These are phyloP conservation scores for Drosophila helvetica DNA, from an alignment of 2,888 invertebrate genomes.

Conservation along the genomic window DNA sequence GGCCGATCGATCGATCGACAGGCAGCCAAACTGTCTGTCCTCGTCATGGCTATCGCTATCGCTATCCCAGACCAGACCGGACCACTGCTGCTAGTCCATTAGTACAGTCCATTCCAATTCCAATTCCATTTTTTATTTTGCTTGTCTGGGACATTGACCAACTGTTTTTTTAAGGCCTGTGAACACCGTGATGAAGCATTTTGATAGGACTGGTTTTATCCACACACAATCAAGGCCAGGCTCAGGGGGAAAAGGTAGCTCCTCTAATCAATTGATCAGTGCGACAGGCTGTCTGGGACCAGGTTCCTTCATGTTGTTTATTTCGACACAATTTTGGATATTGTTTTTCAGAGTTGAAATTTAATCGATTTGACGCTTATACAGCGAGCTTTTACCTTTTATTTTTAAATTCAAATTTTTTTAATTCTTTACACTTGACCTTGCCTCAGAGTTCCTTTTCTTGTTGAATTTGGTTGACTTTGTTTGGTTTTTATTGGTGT, in stretches of 20 bases:
- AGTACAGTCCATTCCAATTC: conserved; percentile 39
- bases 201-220: conserved; percentile 34
- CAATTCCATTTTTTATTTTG: conserved; percentile 19
- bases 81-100: conserved; percentile 61
- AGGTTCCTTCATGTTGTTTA: not conserved
- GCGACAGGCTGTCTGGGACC: conserved; percentile 53
- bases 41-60: conserved; percentile 33
- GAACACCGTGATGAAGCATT: conserved; percentile 65
- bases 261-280: conserved; percentile 50
- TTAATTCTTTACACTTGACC: conserved; percentile 35
- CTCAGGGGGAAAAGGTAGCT: conserved; percentile 37
- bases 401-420: not conserved
- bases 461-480: conserved; percentile 26
- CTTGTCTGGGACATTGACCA: conserved; percentile 66
- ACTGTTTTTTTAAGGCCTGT: conserved; percentile 58
- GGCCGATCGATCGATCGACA: conserved; percentile 68
- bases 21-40: conserved; percentile 17
- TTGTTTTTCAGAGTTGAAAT: not conserved
- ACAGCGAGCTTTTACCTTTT: too few relatives aligned
- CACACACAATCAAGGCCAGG: conserved; percentile 6
- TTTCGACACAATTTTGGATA: too few relatives aligned
- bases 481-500: conserved; percentile 39
- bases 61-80: conserved; percentile 17
- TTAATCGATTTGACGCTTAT: not conserved
- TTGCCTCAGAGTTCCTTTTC: conserved; percentile 15